A percentile compares a stretch with the other conserved stretches of the same genome.
Evolutionary conservation across 2,113 vertebrate species (phyloP).

Genomic region (Apus apus): DNA sequence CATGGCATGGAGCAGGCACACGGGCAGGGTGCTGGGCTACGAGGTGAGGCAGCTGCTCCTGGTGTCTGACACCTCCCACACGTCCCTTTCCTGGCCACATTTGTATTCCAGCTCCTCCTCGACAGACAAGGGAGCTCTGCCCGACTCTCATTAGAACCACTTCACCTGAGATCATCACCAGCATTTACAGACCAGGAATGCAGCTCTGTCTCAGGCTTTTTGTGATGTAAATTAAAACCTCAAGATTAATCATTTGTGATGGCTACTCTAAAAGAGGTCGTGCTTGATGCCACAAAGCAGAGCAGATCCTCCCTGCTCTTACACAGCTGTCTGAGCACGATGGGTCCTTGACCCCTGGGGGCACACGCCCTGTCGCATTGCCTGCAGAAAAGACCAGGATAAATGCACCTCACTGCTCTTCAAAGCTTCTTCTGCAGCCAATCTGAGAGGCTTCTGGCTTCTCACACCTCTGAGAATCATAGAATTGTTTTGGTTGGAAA

Average conservation of each 20-base stretch:
- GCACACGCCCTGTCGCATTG: background rate
- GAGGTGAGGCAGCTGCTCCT: constrained; percentile 75
- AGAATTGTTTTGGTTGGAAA: background rate
- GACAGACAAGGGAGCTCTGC: background rate
- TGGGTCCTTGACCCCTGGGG: background rate
- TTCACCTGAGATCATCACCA: background rate
- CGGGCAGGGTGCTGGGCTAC: constrained; percentile 84
- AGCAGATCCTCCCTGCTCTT: background rate
- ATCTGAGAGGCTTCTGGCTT: background rate
- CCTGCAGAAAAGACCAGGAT: background rate
- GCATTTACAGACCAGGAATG: background rate
- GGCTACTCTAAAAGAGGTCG: background rate
- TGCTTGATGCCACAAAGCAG: background rate
- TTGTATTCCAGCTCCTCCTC: background rate
- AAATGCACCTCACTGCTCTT: background rate
- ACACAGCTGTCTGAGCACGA: background rate
- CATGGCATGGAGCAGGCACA: constrained; percentile 76
- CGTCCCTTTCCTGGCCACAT: background rate
- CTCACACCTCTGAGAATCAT: background rate
- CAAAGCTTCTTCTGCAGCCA: background rate
- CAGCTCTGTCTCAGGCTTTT: background rate
- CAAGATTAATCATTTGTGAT: background rate
- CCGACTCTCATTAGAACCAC: background rate
- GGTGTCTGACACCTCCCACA: background rate
- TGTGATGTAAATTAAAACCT: background rate